These are phyloP conservation scores for Gorsachius goisagi DNA, from an alignment of 2,113 vertebrate genomes.

Conservation along the genomic window DNA sequence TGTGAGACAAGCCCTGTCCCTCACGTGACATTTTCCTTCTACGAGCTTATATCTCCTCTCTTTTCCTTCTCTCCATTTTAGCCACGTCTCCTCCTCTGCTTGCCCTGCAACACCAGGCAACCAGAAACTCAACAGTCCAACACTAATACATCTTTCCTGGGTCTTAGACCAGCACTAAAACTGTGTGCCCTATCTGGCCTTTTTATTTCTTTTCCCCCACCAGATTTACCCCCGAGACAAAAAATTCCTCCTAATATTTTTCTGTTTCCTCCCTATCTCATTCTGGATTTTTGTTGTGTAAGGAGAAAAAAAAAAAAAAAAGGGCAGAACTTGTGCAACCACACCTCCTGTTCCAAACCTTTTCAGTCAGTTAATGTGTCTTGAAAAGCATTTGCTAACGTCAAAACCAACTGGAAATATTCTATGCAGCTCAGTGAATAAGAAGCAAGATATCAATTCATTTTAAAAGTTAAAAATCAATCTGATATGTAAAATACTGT, in stretches of 20 bases:
- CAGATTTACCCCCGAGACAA: neutral
- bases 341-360: neutral
- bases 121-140: neutral
- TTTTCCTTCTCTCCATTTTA: neutral
- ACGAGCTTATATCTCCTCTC: neutral
- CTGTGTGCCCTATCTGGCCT: neutral
- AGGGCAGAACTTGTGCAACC: neutral
- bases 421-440: neutral
- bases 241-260: neutral
- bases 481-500: neutral
- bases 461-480: neutral
- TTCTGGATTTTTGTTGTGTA: neutral
- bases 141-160: neutral
- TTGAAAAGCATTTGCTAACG: neutral
- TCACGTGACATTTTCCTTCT: neutral
- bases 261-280: neutral
- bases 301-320: neutral
- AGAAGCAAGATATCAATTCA: neutral
- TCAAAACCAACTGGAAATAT: neutral
- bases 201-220: neutral
- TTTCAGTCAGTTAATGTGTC: neutral
- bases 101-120: neutral
- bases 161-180: neutral
- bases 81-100: neutral
- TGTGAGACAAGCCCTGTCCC: fast-evolving